Evolutionary conservation across 2,113 vertebrate species (phyloP), one percentile per base, ranked within the genome.

Genomic region (Melanerpes aurifrons): DNA sequence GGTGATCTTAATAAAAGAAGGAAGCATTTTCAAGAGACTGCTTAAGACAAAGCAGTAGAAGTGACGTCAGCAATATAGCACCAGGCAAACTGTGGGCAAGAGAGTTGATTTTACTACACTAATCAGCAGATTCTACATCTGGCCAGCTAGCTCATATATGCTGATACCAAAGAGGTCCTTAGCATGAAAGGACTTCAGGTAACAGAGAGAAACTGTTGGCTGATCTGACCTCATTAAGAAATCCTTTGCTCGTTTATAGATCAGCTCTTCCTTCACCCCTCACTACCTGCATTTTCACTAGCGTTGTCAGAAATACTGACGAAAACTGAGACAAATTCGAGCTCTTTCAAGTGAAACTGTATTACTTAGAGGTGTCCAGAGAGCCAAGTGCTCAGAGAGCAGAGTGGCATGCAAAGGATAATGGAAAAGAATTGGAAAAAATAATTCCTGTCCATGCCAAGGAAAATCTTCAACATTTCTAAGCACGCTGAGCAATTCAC

Each of bases 51-150:
- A 75, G 82, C 83, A 85, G 88, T 89, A 83, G 92, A 95, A 97
- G 63, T 64, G 53, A 89, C 90, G 92, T 84, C 90, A 91, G 85
- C 18, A 29, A 91, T 54, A 85, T 4, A 94, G 82, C 76, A 6
- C 74, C 26, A 32, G 86, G 92, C 70, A 58, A 95, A 56, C 84
- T 89, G 45, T 77, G 76, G 89, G 89, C 94, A 95, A 78, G 92
- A 85, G 7, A 4, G 84, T 53, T 28, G 24, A 95, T 96, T 79
- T 90, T 91, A 78, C 53, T 88, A 89, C 74, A 71, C 86, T 83
- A 86, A 95, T 9, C 20, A 28, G 86, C 82, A 96, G 94, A 96
- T 84, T 97, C 80, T 93, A 89, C 74, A 94, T 86, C 87, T 95
- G 93, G 88, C 82, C 90, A 95, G 94, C 90, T 93, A 92, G 90